Percentiles rank a stretch among this genome's conserved stretches.
phyloP scores from a whole-genome alignment of 2,797 vertebrate genomes.

The Caiman crocodilus region DNA sequence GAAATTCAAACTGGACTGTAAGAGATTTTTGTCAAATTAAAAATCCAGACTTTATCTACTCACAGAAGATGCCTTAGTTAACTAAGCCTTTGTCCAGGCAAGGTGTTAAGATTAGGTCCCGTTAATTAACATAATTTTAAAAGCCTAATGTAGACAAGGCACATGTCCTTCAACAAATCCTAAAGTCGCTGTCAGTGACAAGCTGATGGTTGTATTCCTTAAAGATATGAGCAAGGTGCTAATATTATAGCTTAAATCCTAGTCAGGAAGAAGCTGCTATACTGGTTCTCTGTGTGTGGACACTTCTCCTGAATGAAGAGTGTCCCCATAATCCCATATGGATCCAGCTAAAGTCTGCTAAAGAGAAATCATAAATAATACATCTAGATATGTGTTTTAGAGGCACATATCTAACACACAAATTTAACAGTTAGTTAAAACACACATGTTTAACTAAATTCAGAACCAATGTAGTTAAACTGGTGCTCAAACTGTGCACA shows the following conservation, averaged over 20 bases:
- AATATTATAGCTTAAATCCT: not conserved
- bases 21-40: not conserved
- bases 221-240: not conserved
- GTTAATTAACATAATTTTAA: not conserved
- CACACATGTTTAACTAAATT: too few species aligned
- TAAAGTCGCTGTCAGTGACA: not conserved
- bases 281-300: not conserved
- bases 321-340: rapidly evolving
- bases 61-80: not conserved
- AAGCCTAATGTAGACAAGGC: not conserved
- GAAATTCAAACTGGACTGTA: not conserved
- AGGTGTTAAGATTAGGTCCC: not conserved
- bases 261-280: not conserved
- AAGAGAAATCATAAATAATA: not conserved
- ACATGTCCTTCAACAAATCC: not conserved
- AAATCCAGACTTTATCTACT: not conserved
- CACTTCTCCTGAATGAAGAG: not conserved
- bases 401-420: too few species aligned
- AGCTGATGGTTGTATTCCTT: not conserved
- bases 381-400: too few species aligned
- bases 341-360: not conserved
- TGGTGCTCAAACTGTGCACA: not conserved
- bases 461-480: not conserved
- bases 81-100: not conserved
- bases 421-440: too few species aligned